Evolutionary conservation across 2,888 invertebrate species (phyloP), one percentile per base, ranked within the genome.

Genomic region (Scelioninae gen. 1): DNA sequence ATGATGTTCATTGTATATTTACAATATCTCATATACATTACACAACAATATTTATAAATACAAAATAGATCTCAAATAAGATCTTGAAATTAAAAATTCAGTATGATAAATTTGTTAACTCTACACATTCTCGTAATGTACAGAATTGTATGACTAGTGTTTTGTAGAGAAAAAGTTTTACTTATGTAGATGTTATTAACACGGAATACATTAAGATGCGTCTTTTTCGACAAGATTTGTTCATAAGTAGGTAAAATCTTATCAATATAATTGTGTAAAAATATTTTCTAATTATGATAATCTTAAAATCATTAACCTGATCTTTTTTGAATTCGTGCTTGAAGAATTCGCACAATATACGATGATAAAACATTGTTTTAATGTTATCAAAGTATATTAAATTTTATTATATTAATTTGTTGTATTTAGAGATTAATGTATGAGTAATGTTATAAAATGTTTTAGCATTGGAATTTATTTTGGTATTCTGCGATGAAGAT

Each of bases 1-100:
- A 90, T 88, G 89, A 87, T 88, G 88, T 90, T 89, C 88, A 89
- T 86, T 89, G 88, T 85, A 84, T 91, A 91, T 92, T 87, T 91
- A 91, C 91, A 91, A 38, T 56, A 56, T 56, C 16, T 56, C 23
- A 91, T 91, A 89, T 91, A 91, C 91, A 92, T 83, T 49, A 78
- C 88, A 86, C 86, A 89, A 87, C 88, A 84, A 83, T 85, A 82
- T 85, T 84, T 83, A 84, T 85, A 87, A 82, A 82, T 81, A 56
- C 16, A 56, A 56, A 38, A 38, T 40, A 53, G 31, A 66, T 66
- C 34, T 55, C 15, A 45, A 7, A n/a, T 23, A 69, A 89, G 90
- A 89, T 87, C 40, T 2, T 9, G 13, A 23, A 56, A 56, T n/a
- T 13, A 60, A n/a, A 31, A 32, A 34, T 31, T 11, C 15, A 55